Conservation (phyloP, 2,888 invertebrate genomes). For the Vandiemenella viatica region DNA sequence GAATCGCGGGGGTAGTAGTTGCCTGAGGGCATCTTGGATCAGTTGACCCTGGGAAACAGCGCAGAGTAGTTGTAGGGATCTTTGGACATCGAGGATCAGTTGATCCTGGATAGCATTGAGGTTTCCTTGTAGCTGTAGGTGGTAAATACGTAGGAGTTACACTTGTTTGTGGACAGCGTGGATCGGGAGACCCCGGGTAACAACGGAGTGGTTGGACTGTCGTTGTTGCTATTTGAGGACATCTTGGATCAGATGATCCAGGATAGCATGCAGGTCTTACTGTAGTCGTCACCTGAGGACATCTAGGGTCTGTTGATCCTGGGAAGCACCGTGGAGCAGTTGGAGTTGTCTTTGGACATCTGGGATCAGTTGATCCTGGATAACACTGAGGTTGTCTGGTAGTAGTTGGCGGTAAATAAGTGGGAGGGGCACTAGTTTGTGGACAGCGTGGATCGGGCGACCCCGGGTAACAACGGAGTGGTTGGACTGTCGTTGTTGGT, state of each 20-base stretch:
- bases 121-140: conserved; percentile 16
- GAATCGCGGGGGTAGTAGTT: conserved; percentile 14
- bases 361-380: conserved; percentile 23
- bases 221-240: conserved; percentile 5
- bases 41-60: conserved; percentile 10
- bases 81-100: conserved; percentile 21
- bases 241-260: conserved; percentile 3
- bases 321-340: conserved; percentile 8
- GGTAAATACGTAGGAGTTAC: conserved; percentile 5
- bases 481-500: conserved; percentile 15
- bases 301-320: conserved; percentile 3
- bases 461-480: conserved; percentile 21
- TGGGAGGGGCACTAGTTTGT: too few species aligned
- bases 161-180: conserved; percentile 14
- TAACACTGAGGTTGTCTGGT: conserved; percentile 8
- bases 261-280: too few species aligned
- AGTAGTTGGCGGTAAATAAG: too few species aligned
- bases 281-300: too few species aligned
- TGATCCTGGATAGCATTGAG: conserved; percentile 22
- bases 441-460: conserved; percentile 22
- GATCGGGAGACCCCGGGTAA: conserved; percentile 19
- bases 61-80: conserved; percentile 13
- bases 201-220: conserved; percentile 7
- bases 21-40: conserved; percentile 5
- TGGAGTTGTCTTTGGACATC: conserved; percentile 22